A percentile compares a stretch with the other conserved stretches of the same genome.
Evolutionary conservation across 1,140 invertebrate species (phyloP).

Genomic region (Probaryconus sp.): DNA sequence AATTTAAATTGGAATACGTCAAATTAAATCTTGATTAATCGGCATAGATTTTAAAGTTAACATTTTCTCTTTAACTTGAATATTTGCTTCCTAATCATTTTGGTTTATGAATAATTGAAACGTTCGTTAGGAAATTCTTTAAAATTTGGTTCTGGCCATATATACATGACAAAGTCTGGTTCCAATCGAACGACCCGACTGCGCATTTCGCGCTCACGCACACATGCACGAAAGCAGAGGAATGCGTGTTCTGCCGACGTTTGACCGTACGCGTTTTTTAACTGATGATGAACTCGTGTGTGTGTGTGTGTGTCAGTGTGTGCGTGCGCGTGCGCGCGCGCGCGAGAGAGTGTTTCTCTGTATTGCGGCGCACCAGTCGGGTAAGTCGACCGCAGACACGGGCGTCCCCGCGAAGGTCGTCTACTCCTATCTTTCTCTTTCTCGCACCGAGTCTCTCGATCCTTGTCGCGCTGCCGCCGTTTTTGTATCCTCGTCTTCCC

Average conservation of each 20-base stretch:
- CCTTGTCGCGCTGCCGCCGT: slow-evolving; percentile 31
- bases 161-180: slow-evolving; percentile 35
- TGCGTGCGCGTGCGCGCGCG: slow-evolving; percentile 7
- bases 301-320: slow-evolving; percentile 3
- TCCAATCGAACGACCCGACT: slow-evolving; percentile 39
- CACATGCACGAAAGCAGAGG: slow-evolving; percentile 18
- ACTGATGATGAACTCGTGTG: not conserved
- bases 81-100: too few relatives aligned
- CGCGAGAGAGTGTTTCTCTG: slow-evolving; percentile 1
- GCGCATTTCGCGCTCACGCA: slow-evolving; percentile 29
- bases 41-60: too few relatives aligned
- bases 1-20: too few relatives aligned
- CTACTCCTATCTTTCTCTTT: slow-evolving; percentile 56
- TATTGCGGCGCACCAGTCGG: not conserved
- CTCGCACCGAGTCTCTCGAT: slow-evolving; percentile 8
- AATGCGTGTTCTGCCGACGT: slow-evolving; percentile 35
- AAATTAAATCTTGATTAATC: too few relatives aligned
- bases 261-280: slow-evolving; percentile 27
- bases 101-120: too few relatives aligned
- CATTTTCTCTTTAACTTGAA: too few relatives aligned
- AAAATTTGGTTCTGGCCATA: slow-evolving; percentile 23
- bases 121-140: too few relatives aligned
- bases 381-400: slow-evolving; percentile 49
- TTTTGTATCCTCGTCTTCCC: slow-evolving; percentile 49
- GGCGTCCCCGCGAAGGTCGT: slow-evolving; percentile 71